Evolutionary conservation across 1,140 invertebrate genomes (phyloP).

Genomic region (Zaprionus kolodkinae): DNA sequence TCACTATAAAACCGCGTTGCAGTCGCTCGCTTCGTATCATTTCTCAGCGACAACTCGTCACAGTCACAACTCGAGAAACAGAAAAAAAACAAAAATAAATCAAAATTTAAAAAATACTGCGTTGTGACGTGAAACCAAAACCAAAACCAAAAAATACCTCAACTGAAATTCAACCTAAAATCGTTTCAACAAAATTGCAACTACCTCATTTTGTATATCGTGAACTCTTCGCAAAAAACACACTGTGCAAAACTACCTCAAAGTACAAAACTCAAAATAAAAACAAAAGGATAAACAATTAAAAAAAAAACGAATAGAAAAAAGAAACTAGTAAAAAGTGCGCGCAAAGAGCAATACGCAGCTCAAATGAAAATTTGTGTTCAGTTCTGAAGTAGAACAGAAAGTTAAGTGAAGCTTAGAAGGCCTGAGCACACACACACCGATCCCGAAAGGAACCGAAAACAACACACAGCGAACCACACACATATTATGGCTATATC

Average conservation of each 20-base stretch:
- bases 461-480: constrained; percentile 12
- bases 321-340: constrained; percentile 35
- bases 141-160: constrained; percentile 14
- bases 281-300: constrained; percentile 11
- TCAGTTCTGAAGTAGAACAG: constrained; percentile 38
- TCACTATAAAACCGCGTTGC: constrained; percentile 64
- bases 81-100: constrained; percentile 20
- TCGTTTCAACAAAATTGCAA: constrained; percentile 44
- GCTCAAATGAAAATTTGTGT: constrained; percentile 65
- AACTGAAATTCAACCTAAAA: background rate
- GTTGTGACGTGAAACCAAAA: constrained; percentile 18
- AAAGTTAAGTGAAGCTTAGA: constrained; percentile 28
- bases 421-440: too few species aligned
- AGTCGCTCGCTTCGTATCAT: constrained; percentile 56
- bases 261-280: constrained; percentile 73
- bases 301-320: constrained; percentile 12
- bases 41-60: constrained; percentile 67
- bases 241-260: constrained; percentile 74
- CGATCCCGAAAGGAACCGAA: background rate
- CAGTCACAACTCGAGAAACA: constrained; percentile 55
- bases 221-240: constrained; percentile 55
- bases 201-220: constrained; percentile 79
- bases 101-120: background rate
- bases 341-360: constrained; percentile 38
- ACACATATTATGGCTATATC: constrained; percentile 76